Base-by-base conservation (phyloP, 30 jellyfish, hydroid and myxozoan species). In the Hydractinia symbiolongicarpus region DNA sequence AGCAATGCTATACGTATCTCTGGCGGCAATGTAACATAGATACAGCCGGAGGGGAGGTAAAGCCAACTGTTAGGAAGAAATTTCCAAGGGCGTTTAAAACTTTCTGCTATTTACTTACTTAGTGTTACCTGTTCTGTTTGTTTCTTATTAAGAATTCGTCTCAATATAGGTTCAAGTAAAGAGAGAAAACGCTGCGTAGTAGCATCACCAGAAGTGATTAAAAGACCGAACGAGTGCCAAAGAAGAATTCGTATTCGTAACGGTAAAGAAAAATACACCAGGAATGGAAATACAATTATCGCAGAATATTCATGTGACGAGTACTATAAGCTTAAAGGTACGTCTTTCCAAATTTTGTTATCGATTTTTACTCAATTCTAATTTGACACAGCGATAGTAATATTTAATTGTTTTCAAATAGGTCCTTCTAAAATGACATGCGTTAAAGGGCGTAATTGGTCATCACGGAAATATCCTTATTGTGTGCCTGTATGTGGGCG, bases 401-500 rank as follows among this genome's bases (percentile, higher is more conserved):
- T 68, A 11, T 11, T 14, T 68, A 1, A 7, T 6, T 64, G 9
- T 64, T 64, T 64, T 13, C 0, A 7, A 64, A 51, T 5, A 64
- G 40, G 74, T 64, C 74, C 5, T 64, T 9, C 85, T 52, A 64
- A 4, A 60, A 76, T 72, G 79, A 79, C 86, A 0, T 94, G 99
- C 82, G 84, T 76, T 20, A 80, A 94, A 5, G 82, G 81, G 21
- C 82, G 9, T 15, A 95, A 96, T 14, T 94, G 99, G 99, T 40
- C 90, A 4, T 70, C 66, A 54, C 72, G 83, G 1, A 73, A 77
- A 4, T 74, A 88, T 55, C 99, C 96, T 6, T 93, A 75, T n/a
- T 94, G 99, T 67, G 95, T 84, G 4, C 96, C 94, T 21, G 74
- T 88, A 9, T 94, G 99, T 66, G 99, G 99, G 21, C 84, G 78